Evolutionary conservation across 2,888 invertebrate genomes (phyloP), one percentile per base, ranked within the genome.

Genomic region (Eupithecia pulchellata): DNA sequence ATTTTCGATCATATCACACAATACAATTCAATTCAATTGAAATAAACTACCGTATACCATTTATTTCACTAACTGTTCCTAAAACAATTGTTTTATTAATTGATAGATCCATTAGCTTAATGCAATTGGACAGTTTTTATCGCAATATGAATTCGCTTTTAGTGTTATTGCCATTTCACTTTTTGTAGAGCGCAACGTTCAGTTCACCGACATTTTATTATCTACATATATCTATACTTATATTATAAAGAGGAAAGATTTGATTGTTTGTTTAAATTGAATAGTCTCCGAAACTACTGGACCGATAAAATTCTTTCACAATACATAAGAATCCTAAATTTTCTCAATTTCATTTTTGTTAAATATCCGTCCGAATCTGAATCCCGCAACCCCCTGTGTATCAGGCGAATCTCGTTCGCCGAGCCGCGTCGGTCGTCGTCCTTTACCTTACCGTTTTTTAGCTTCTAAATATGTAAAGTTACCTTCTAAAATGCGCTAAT

Each of bases 101-200:
- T 67, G 62, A 67, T 64, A 69, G 13, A 62, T 62, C 74, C 72
- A 72, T 75, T 73, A 71, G 66, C 39, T 39, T 32, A 71, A 64
- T 75, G 72, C 20, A 67, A 60, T 69, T 34, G 72, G 65, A 66
- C 25, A 11, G 32, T 60, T 60, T 68, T 63, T 62, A 64, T 71
- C 69, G 67, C 69, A 66, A 69, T 71, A 73, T 73, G 57, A 70
- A 71, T 70, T 65, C 20, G 70, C 71, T 74, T 72, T 77, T 67
- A 75, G 67, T 66, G 69, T 72, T 67, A 75, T 77, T 75, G 68
- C 68, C 62, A 66, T 69, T 71, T 64, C 32, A 42, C 17, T 58
- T 66, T 65, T 63, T 67, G 34, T 32, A 8, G 30, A 17, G n/a
- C n/a, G n/a, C n/a, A n/a, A 32, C 58, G 29, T 58, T 58, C n/a